phyloP scores from a whole-genome alignment of 2,113 vertebrate species.

The Colinus virginianus region DNA sequence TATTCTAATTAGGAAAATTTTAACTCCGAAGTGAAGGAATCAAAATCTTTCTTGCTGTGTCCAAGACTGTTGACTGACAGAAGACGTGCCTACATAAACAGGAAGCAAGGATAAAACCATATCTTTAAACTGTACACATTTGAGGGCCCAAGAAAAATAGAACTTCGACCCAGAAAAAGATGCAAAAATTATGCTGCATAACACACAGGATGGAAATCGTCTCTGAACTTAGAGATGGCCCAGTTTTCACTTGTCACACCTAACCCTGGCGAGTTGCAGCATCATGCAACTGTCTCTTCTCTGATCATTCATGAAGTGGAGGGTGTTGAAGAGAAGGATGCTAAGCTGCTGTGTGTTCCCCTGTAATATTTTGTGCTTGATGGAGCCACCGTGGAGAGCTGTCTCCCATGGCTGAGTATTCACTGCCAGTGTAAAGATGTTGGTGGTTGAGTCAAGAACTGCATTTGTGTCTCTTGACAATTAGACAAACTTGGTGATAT shows the following conservation, averaged over 20 bases:
- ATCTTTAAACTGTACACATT: background rate
- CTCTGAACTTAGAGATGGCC: rapidly evolving
- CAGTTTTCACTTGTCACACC: background rate
- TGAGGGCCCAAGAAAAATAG: background rate
- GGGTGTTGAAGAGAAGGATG: background rate
- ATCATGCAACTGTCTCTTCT: background rate
- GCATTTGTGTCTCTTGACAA: background rate
- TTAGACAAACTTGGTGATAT: background rate
- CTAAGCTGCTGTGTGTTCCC: background rate
- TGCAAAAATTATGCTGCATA: background rate
- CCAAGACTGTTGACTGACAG: background rate
- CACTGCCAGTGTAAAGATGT: background rate
- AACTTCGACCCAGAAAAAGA: background rate
- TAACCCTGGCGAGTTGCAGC: background rate
- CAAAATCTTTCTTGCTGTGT: background rate
- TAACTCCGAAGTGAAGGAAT: background rate
- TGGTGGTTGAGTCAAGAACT: background rate
- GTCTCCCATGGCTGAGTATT: background rate
- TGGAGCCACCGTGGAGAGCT: background rate
- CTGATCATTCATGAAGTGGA: background rate
- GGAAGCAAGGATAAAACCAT: background rate
- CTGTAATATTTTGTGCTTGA: background rate
- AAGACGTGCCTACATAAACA: background rate
- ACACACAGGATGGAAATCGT: background rate
- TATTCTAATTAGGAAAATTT: background rate